Percentiles rank a stretch among this genome's conserved stretches.
Conservation (phyloP, 2,888 invertebrate genomes). For the Acleris cristana region DNA sequence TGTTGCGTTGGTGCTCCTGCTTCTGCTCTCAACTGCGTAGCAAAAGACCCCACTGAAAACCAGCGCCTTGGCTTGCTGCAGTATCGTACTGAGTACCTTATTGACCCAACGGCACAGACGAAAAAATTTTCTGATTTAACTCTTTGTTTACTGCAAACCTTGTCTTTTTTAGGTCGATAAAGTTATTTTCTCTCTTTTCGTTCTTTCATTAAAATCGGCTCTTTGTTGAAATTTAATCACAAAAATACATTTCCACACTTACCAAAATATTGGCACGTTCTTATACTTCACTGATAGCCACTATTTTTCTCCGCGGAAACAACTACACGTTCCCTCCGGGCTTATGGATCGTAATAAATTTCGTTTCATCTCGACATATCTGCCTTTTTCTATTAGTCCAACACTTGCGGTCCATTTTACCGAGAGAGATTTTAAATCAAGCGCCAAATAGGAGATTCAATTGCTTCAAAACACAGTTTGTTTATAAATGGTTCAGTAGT, state of each 20-base stretch:
- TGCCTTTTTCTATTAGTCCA: slow-evolving; percentile 64
- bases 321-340: slow-evolving; percentile 67
- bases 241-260: neutral
- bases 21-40: no score
- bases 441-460: slow-evolving; percentile 8
- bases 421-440: slow-evolving; percentile 28
- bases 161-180: no score
- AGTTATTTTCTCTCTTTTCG: no score
- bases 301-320: slow-evolving; percentile 62
- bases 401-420: slow-evolving; percentile 41
- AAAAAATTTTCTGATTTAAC: no score
- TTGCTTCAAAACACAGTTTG: slow-evolving; percentile 3
- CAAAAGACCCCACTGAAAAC: no score
- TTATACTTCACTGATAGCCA: slow-evolving; percentile 28
- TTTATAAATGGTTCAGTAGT: no score
- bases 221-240: neutral
- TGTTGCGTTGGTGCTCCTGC: no score
- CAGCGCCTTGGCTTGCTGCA: no score
- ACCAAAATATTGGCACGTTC: slow-evolving; percentile 2
- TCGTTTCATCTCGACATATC: slow-evolving; percentile 65
- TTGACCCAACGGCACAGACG: no score
- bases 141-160: no score
- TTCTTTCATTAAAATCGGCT: no score
- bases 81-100: no score
- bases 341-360: slow-evolving; percentile 66